Evolutionary conservation across 1,140 invertebrate genomes (phyloP), one percentile per base, ranked within the genome.

Genomic region (Bombyx mandarina): DNA sequence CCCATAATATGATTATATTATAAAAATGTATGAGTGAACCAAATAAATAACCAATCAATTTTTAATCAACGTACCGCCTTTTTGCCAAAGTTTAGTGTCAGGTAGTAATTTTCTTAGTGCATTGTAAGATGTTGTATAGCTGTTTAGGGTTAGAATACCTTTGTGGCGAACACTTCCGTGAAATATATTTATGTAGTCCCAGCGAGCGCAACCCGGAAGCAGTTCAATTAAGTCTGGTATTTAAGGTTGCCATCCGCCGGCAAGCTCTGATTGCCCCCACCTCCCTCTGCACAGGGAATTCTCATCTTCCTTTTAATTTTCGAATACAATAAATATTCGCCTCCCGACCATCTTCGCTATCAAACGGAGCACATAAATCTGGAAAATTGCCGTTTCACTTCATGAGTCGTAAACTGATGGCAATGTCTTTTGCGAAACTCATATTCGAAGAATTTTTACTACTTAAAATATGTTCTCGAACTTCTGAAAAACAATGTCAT

Each of bases 171-270:
- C 71, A 63, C 67, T 79, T 75, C 75, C 74, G 71, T 73, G 68
- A 69, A 77, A 65, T 72, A 69, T 82, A 80, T 82, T 82, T 82
- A 80, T 76, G 75, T 82, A 79, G 63, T 42, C 64, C 63, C 60
- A 65, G 61, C 58, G 57, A 61, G 67, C 64, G 66, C 70, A 69
- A 72, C 66, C 71, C 77, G 77, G 78, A 79, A 81, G 74, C 77
- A 69, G 77, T 84, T 81, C 81, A 84, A 86, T 86, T 86, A 86
- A 83, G 78, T 69, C 71, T 80, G 79, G 81, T 80, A 86, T 86
- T 86, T 86, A 86, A 86, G 77, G 81, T 78, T 81, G 73, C 73
- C 70, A 73, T 66, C 79, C 73, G 73, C 73, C 67, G 76, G 71
- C 72, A 69, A 76, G 73, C 77, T 75, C 77, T 82, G 82, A 84